Base-by-base conservation (phyloP, 2,888 invertebrate species). In the Pseudolycoriella hygida region DNA sequence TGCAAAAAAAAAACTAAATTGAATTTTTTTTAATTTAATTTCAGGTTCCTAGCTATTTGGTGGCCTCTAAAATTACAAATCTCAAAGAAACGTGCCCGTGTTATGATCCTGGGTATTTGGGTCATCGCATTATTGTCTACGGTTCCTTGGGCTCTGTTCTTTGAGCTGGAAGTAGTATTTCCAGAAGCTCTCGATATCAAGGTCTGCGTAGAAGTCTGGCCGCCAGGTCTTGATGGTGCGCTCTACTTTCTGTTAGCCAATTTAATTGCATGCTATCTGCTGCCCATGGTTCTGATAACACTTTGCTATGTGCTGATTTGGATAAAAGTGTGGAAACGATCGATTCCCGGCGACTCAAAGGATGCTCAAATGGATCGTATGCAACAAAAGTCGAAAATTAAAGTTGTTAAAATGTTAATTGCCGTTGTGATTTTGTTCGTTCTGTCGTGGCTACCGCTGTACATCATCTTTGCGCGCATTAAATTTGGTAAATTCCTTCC, bases 31-130 rank as follows among this genome's bases (percentile, higher is more conserved):
- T n/a, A n/a, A n/a, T n/a, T n/a, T n/a, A n/a, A 25, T 75, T 80
- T 15, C 80, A 93, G 93, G 70, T 93, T 92, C 62, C 73, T 93
- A 53, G 93, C 93, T 40, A 94, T 93, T 56, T 92, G 93, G 84
- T 90, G 88, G 80, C 89, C 90, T 2, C 65, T 93, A 56, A 87
- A 86, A 58, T 80, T 82, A 58, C 89, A 90, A 64, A 87, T 93
- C 66, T 88, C 90, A 41, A 87, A 87, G 58, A 74, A 82, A 46
- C 77, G 88, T 15, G 89, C 92, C 10, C 74, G 88, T 45, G 70
- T 86, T 61, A 84, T 90, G 74, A 90, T 93, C 55, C 69, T 86
- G 48, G 71, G 87, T 57, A 92, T 92, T 57, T 93, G 93, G 93
- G 72, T 85, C 57, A 77, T 87, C 53, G 87, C 92, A 1, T 68